Evolutionary conservation across 1,140 invertebrate genomes (phyloP), one percentile per base, ranked within the genome.

Genomic region (Nasonia vitripennis): DNA sequence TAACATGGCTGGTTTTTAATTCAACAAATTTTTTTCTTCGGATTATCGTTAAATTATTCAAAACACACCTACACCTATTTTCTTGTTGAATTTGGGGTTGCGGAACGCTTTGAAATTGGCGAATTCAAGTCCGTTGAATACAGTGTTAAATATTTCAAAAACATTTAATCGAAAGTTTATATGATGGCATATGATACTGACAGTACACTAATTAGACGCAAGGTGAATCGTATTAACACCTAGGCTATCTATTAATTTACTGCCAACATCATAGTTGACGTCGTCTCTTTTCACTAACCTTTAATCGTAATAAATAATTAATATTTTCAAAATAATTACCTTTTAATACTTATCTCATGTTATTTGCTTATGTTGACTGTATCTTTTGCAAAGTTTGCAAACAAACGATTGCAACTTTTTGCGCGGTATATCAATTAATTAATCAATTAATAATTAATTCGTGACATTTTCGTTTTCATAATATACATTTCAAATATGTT

Each of bases 301-400:
- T 70, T 70, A 23, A 10, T 45, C 34, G 20, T n/a, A 68, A n/a
- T 68, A n/a, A 9, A 7, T 17, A 70, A 27, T 70, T 27, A 23
- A 7, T 23, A n/a, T 70, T 31, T 7, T n/a, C 2, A n/a, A 68
- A 6, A 6, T 71, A 11, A 7, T 67, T 71, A 71, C 27, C 10
- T 71, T 71, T 71, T 12, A n/a, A 3, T n/a, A 71, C 6, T 12
- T 71, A 34, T 34, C 4, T 67, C 14, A 68, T 23, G 11, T 2
- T 12, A 31, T 12, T n/a, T 34, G 0, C 68, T 10, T n/a, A 71
- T 34, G 12, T n/a, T 71, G 0, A 2, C 9, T 20, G 11, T 77
- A 48, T 14, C 34, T 55, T 37, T 27, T 67, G 17, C 78, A 79
- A 67, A 37, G 31, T 67, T 37, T 79, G 23, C 78, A 79, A 31